phyloP scores from a whole-genome alignment of 2,888 invertebrate species.

The Sylvicola fuscatus region DNA sequence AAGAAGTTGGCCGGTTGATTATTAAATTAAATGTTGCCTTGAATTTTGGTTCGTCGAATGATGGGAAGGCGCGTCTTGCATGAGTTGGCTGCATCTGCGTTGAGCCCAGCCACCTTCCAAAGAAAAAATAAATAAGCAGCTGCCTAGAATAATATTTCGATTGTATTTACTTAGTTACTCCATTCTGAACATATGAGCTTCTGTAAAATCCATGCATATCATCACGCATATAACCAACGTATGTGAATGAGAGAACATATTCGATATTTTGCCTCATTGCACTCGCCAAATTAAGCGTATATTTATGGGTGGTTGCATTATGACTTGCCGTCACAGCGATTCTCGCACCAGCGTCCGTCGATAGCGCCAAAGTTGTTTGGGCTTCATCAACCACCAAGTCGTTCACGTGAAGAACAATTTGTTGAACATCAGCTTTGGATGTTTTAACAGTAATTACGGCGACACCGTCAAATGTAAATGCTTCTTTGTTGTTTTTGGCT shows the following conservation, averaged over 20 bases:
- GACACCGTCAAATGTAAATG: slow-evolving; percentile 21
- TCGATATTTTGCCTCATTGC: slow-evolving; percentile 15
- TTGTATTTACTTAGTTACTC: not conserved
- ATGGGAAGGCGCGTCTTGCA: slow-evolving; percentile 53
- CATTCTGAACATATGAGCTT: slow-evolving; percentile 13
- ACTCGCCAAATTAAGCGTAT: slow-evolving; percentile 21
- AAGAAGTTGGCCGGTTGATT: slow-evolving; percentile 19
- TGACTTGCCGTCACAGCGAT: slow-evolving; percentile 5
- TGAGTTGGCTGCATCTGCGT: slow-evolving; percentile 49
- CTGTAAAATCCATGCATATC: slow-evolving; percentile 31
- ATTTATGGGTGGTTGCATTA: slow-evolving; percentile 21
- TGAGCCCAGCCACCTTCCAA: slow-evolving; percentile 33
- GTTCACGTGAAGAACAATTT: slow-evolving; percentile 30
- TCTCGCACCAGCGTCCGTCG: not conserved
- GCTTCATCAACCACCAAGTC: slow-evolving; percentile 16
- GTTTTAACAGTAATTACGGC: slow-evolving; percentile 28
- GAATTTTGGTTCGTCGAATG: slow-evolving; percentile 54
- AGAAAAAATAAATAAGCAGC: not conserved
- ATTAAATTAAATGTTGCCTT: slow-evolving; percentile 41
- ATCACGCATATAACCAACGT: slow-evolving; percentile 29
- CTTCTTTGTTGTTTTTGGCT: slow-evolving; percentile 10
- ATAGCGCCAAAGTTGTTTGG: not conserved
- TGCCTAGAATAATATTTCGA: not conserved
- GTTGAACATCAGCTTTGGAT: slow-evolving; percentile 17
- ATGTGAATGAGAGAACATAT: slow-evolving; percentile 28